These are phyloP conservation scores for Tinea trinotella DNA, from an alignment of 2,888 invertebrate genomes.

Conservation along the genomic window DNA sequence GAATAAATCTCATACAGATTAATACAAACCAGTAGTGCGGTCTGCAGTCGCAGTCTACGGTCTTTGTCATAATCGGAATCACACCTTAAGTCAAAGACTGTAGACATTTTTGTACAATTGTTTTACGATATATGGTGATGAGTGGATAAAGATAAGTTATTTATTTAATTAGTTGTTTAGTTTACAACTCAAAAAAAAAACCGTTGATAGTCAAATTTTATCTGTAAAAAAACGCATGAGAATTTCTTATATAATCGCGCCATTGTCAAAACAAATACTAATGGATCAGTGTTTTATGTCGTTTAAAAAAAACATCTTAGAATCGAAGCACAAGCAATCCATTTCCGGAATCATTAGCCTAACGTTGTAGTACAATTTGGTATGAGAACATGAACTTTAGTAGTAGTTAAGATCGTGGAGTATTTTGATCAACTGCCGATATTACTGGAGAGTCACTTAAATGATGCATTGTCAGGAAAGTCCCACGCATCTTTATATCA, in stretches of 20 bases:
- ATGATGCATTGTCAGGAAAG: conserved; percentile 58
- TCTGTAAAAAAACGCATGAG: too few species aligned
- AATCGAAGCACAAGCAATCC: background rate
- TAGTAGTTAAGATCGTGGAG: conserved; percentile 1
- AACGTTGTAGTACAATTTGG: conserved; percentile 4
- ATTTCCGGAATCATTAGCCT: conserved; percentile 3
- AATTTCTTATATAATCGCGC: background rate
- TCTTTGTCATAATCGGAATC: too few species aligned
- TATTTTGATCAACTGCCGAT: conserved; percentile 13
- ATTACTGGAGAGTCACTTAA: conserved; percentile 25
- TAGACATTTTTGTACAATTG: too few species aligned
- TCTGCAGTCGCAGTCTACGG: too few species aligned
- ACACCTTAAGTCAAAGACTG: too few species aligned
- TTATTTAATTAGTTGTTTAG: too few species aligned
- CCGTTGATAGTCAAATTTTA: too few species aligned
- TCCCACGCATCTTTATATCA: conserved; percentile 64
- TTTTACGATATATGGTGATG: too few species aligned
- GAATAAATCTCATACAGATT: too few species aligned
- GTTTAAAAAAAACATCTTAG: background rate
- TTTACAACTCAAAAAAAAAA: too few species aligned
- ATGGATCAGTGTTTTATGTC: background rate
- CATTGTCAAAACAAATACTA: background rate
- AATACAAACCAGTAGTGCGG: too few species aligned
- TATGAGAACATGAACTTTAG: conserved; percentile 13
- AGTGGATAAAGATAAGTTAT: too few species aligned